A percentile compares a stretch with the other conserved stretches of the same genome.
Evolutionary conservation across 1,140 invertebrate species (phyloP).

Genomic region (Dendroctonus ponderosae): DNA sequence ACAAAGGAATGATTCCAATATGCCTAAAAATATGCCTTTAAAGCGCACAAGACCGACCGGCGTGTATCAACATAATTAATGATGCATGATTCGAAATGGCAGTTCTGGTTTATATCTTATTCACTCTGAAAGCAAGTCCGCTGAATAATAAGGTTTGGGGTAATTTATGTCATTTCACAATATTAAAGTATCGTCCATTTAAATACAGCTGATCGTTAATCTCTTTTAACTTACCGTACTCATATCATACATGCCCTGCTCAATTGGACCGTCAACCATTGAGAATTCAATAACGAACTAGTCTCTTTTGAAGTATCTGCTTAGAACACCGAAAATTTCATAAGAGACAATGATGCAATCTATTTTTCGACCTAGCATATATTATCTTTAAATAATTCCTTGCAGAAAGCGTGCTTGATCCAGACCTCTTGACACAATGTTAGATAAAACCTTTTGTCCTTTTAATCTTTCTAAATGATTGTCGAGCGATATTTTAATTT

Average conservation of each 20-base stretch:
- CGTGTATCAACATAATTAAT: slow-evolving; percentile 22
- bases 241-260: too few species aligned
- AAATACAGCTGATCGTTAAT: slow-evolving; percentile 16
- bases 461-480: slow-evolving; percentile 20
- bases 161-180: slow-evolving; percentile 20
- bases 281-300: too few species aligned
- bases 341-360: too few species aligned
- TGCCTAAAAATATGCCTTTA: slow-evolving; percentile 3
- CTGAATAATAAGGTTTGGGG: slow-evolving; percentile 17
- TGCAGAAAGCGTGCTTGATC: slow-evolving; percentile 1
- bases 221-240: slow-evolving; percentile 7
- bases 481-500: slow-evolving; percentile 18
- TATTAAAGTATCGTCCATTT: slow-evolving; percentile 18
- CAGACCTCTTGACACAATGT: slow-evolving; percentile 6
- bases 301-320: too few species aligned
- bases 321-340: too few species aligned
- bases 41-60: background rate
- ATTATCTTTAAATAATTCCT: background rate
- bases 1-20: too few species aligned
- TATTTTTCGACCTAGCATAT: too few species aligned
- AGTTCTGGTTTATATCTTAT: slow-evolving; percentile 23
- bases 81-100: slow-evolving; percentile 20
- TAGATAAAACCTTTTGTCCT: slow-evolving; percentile 13
- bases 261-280: too few species aligned
- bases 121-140: slow-evolving; percentile 2